Evolutionary conservation across 2,113 vertebrate genomes (phyloP), one percentile per base, ranked within the genome.

Genomic region (Laticauda colubrina): DNA sequence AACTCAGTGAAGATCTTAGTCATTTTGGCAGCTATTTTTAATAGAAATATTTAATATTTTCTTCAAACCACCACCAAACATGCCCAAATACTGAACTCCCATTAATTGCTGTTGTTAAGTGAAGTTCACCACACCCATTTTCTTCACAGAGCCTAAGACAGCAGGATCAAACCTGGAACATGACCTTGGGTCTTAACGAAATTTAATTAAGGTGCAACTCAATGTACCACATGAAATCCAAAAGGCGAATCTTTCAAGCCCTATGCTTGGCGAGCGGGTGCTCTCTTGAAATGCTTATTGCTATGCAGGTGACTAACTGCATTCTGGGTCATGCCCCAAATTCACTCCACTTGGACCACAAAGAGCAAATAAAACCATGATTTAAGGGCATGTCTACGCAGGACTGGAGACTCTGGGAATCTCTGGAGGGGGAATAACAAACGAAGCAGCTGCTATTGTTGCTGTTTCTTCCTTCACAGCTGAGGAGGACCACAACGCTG

Each of bases 81-180:
- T 96, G 57, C 93, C 75, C 61, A 94, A 56, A 95, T 88, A 91
- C 7, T 20, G 95, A 89, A 95, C 93, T 91, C 55, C 90, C 89
- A 94, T 94, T 95, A 95, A 96, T 95, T 95, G 94, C 48, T 95
- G 94, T 92, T 95, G 93, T 57, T 34, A 20, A 94, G 88, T 91
- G 91, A 90, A 90, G 96, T 95, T 95, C 95, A 93, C 34, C 23
- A 43, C 95, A 85, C 57, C 61, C 85, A 57, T 89, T 89, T 45
- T 94, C n/a, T 88, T 93, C 92, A 92, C 93, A 94, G 61, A 90
- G 29, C 45, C 75, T 26, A 56, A 89, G 89, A 90, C 0, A 89
- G 90, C 94, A 93, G 94, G 89, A 95, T 90, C 48, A 87, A 14
- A 93, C 54, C 94, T 94, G 51, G 91, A 93, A 54, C 51, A 94